Evolutionary conservation across 2,113 vertebrate species (phyloP).

Genomic region (Urocolius indicus): DNA sequence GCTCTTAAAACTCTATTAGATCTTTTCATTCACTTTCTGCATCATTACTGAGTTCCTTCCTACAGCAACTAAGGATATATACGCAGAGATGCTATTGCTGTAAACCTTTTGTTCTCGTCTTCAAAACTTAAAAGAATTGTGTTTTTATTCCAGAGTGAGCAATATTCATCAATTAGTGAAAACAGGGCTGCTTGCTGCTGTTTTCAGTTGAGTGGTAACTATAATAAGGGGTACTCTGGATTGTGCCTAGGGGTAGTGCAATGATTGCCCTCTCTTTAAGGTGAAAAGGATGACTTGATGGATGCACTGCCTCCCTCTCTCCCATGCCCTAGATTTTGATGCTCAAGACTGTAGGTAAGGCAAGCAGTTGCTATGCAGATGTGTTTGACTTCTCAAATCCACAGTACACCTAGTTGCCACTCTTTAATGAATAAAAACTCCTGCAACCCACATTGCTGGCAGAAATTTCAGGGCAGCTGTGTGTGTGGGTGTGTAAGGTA

Average conservation of each 20-base stretch:
- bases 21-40: neutral
- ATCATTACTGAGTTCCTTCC: neutral
- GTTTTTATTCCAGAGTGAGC: neutral
- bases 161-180: neutral
- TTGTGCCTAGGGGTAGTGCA: neutral
- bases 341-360: neutral
- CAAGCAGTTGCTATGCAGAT: neutral
- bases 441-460: fast-evolving
- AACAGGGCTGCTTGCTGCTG: neutral
- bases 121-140: neutral
- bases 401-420: neutral
- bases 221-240: neutral
- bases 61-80: neutral
- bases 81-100: neutral
- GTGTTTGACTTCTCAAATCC: neutral
- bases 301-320: neutral
- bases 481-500: neutral
- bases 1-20: neutral
- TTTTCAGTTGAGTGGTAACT: neutral
- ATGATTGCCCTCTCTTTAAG: neutral
- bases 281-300: neutral
- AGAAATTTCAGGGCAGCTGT: neutral
- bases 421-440: neutral
- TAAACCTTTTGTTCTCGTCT: neutral
- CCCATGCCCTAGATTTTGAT: neutral